phyloP scores from a whole-genome alignment of 2,888 invertebrate species.

The Cheilosia soror region DNA sequence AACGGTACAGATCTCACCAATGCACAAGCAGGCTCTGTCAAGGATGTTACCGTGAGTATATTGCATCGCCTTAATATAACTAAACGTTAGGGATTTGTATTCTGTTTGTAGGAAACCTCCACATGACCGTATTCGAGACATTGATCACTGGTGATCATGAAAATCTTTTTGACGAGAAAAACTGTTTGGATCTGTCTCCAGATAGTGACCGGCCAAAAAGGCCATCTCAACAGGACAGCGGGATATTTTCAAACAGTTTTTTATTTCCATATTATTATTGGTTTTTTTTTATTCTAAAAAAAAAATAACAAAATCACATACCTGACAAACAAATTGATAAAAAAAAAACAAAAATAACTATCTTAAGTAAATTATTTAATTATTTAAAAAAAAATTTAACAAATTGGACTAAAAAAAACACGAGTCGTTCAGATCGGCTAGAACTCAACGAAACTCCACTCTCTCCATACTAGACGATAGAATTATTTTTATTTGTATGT shows the following conservation, averaged over 20 bases:
- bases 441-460: conserved; percentile 44
- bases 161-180: conserved; percentile 59
- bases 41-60: conserved; percentile 83
- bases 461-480: conserved; percentile 49
- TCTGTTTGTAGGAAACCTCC: conserved; percentile 81
- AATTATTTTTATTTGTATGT: conserved; percentile 43
- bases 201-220: conserved; percentile 1
- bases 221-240: conserved; percentile 32
- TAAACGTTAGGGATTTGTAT: not conserved
- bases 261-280: conserved; percentile 17
- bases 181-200: conserved; percentile 65
- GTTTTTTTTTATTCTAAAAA: conserved; percentile 6
- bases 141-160: conserved; percentile 82
- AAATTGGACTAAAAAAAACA: conserved; percentile 18
- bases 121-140: conserved; percentile 82
- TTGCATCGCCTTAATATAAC: no score
- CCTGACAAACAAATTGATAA: conserved; percentile 65
- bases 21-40: conserved; percentile 82
- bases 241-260: conserved; percentile 72
- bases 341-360: conserved; percentile 22
- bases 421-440: conserved; percentile 17
- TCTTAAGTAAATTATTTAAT: conserved; percentile 73
- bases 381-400: conserved; percentile 54
- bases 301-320: conserved; percentile 60
- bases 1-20: conserved; percentile 83